Conservation (phyloP, 2,888 invertebrate genomes). For the Polymixis flavicincta region DNA sequence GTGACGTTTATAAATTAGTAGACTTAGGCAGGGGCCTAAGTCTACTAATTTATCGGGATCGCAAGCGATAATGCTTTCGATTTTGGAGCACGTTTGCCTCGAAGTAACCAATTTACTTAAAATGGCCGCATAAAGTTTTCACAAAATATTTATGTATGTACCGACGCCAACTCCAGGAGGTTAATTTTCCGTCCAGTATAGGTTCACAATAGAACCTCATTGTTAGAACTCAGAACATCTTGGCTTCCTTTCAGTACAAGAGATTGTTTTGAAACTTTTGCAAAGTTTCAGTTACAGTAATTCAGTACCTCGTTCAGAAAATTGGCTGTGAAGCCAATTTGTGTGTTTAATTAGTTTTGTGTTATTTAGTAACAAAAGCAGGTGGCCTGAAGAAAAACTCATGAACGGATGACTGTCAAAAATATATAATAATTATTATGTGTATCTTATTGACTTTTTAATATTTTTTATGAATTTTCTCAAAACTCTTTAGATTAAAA, state of each 20-base stretch:
- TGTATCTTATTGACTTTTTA: no score
- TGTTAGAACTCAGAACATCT: constrained; percentile 6
- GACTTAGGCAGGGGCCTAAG: no score
- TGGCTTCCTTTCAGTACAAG: constrained; percentile 30
- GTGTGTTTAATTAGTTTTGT: neutral
- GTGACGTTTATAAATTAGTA: no score
- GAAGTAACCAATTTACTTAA: no score
- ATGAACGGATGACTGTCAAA: no score
- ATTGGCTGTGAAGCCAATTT: neutral
- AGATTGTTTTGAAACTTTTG: constrained; percentile 28
- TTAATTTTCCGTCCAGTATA: neutral
- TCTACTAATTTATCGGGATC: no score
- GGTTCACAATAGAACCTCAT: constrained; percentile 18
- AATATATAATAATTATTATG: no score
- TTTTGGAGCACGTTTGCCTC: no score
- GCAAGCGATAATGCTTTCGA: no score
- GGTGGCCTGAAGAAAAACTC: neutral
- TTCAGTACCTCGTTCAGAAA: neutral
- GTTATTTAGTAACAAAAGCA: neutral
- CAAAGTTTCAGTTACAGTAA: neutral
- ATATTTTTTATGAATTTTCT: no score
- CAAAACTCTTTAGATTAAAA: no score
- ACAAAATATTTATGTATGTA: neutral
- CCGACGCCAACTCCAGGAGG: neutral
- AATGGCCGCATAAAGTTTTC: no score